Evolutionary conservation across 2,888 invertebrate species (phyloP).

Genomic region (Formica aserva): DNA sequence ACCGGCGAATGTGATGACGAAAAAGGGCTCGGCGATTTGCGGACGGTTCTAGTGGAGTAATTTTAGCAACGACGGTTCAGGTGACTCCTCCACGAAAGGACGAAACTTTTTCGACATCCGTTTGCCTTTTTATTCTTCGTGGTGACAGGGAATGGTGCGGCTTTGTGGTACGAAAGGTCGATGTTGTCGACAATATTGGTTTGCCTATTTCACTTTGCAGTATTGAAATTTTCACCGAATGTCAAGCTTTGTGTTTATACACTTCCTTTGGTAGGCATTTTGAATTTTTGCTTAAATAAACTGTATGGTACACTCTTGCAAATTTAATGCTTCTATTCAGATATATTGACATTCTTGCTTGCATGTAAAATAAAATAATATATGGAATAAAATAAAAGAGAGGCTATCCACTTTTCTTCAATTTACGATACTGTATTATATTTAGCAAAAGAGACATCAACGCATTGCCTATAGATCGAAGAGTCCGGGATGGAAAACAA

Average conservation of each 20-base stretch:
- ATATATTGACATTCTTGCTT: background rate
- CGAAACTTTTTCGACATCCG: slow-evolving; percentile 33
- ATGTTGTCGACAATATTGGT: slow-evolving; percentile 26
- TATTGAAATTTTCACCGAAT: slow-evolving; percentile 13
- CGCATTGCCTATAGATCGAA: background rate
- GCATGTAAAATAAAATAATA: slow-evolving; percentile 1
- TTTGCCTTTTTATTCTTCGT: background rate
- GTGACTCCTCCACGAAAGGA: slow-evolving; percentile 8
- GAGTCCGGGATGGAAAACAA: background rate
- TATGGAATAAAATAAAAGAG: background rate
- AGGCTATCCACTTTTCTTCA: background rate
- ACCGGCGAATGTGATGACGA: slow-evolving; percentile 25
- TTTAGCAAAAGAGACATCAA: background rate
- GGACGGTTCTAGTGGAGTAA: slow-evolving; percentile 27
- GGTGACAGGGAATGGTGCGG: background rate
- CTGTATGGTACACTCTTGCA: background rate
- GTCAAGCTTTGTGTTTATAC: background rate
- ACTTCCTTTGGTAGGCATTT: background rate
- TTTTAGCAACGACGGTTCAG: slow-evolving; percentile 29
- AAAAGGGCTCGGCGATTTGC: slow-evolving; percentile 41
- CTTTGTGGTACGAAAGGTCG: slow-evolving; percentile 10
- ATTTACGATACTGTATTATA: background rate
- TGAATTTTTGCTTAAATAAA: background rate
- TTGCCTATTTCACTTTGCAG: slow-evolving; percentile 13
- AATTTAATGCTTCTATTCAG: background rate